Evolutionary conservation across 92 coral and sea anemone species (phyloP), one percentile per base, ranked within the genome.

Genomic region (Siderastrea siderea): DNA sequence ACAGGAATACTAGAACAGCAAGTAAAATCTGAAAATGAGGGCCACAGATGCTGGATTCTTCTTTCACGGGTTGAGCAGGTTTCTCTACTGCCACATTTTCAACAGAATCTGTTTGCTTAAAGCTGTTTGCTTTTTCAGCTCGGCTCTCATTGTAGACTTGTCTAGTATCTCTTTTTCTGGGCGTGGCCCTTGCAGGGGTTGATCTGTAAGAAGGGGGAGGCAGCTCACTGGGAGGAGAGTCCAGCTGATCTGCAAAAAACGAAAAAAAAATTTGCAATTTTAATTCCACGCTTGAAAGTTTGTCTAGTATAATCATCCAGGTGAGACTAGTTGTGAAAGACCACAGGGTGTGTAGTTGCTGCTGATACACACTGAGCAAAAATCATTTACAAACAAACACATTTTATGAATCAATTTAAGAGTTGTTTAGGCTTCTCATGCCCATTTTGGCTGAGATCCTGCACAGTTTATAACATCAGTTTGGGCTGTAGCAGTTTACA

Each of bases 1-100:
- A 87, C 7, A 95, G 9, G 78, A 93, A 72, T 51, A 95, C 74
- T 38, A 93, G 68, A 43, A 95, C 84, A 26, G 90, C 88, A 14
- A 81, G 86, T 1, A 81, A 46, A 68, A 81, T 68, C 69, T 57
- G 77, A 81, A 81, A 16, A 12, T 81, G 86, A 52, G 86, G 68
- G 19, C 77, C 86, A 54, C 11, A 69, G 19, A 82, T 70, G 61
- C 69, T 57, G 45, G 52, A 1, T 57, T 70, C 86, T 59, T 82
- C 86, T 26, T 71, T 70, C 16, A n/a, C 53, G 4, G 75, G 65
- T 45, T 66, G 8, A 5, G 78, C 2, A 0, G 8, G 64, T 49
- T 82, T 55, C 44, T 69, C 70, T 14, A 54, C 77, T 1, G 77
- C 78, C 3, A 45, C 76, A 0, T 14, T 47, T 69, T 70, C 78